Percentiles rank a stretch among this genome's conserved stretches.
These are phyloP conservation scores for Halcyon leucocephala DNA, from an alignment of 2,797 vertebrate species.

Conservation along the genomic window DNA sequence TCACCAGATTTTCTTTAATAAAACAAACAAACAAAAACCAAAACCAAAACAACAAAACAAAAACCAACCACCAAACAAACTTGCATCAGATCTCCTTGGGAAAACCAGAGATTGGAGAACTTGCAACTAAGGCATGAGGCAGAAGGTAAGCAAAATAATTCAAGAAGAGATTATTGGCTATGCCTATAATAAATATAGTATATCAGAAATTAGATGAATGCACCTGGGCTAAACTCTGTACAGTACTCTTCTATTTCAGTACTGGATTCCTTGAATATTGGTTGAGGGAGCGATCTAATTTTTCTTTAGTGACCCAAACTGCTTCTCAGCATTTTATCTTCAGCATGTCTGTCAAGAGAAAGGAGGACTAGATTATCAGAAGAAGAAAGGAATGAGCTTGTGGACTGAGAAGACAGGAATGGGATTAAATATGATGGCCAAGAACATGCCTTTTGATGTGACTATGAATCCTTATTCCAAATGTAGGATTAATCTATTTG, in stretches of 20 bases:
- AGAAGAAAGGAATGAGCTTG: not conserved
- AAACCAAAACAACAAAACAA: too few species aligned
- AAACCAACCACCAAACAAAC: too few species aligned
- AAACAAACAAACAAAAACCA: too few species aligned
- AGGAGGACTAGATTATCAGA: not conserved
- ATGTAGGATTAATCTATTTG: not conserved
- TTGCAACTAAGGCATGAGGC: rapidly evolving
- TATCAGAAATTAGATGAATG: not conserved
- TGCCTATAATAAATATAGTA: not conserved
- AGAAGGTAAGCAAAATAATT: not conserved
- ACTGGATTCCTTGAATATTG: not conserved
- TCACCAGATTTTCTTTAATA: not conserved
- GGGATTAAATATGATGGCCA: not conserved
- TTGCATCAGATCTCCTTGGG: not conserved
- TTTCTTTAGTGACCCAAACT: not conserved
- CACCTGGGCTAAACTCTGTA: not conserved
- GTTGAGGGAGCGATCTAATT: not conserved
- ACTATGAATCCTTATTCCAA: not conserved
- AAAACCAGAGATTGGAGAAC: not conserved
- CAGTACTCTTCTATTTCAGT: not conserved
- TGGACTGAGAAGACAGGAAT: not conserved
- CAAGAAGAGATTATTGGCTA: not conserved
- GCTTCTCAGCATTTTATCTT: not conserved
- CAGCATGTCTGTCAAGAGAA: not conserved
- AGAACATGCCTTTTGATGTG: not conserved